Percentiles rank a stretch among this genome's conserved stretches.
Conservation (phyloP, 2,797 vertebrate genomes). For the Sebastes matsubarae region DNA sequence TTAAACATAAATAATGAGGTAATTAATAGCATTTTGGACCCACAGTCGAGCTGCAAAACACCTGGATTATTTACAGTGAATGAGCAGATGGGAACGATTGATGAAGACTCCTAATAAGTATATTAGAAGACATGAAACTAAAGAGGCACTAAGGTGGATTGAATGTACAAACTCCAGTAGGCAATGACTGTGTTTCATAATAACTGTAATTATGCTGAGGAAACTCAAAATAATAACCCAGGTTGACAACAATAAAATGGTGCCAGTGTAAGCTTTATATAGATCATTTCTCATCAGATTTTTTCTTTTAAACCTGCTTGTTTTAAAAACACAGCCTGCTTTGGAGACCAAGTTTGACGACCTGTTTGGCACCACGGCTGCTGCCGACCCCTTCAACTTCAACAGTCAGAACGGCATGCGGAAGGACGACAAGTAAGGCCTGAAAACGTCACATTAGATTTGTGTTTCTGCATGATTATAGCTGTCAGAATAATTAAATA, state of each 20-base stretch:
- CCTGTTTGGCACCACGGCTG: slow-evolving; percentile 92
- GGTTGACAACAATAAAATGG: neutral
- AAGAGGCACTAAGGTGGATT: neutral
- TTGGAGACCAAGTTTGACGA: slow-evolving; percentile 95
- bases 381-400: slow-evolving; percentile 95
- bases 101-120: neutral
- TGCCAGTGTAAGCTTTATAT: neutral
- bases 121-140: neutral
- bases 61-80: neutral
- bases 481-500: neutral
- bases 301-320: neutral
- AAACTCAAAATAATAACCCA: neutral
- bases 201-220: neutral
- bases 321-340: slow-evolving; percentile 75
- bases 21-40: neutral
- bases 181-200: neutral
- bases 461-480: neutral
- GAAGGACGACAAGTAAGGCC: slow-evolving; percentile 92
- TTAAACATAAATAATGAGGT: neutral
- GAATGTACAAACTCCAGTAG: neutral
- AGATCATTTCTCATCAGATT: neutral
- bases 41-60: slow-evolving; percentile 4
- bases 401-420: slow-evolving; percentile 96
- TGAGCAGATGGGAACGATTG: neutral
- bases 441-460: neutral